phyloP scores from a whole-genome alignment of 2,888 invertebrate species.

The Meiosimyza platycephala region DNA sequence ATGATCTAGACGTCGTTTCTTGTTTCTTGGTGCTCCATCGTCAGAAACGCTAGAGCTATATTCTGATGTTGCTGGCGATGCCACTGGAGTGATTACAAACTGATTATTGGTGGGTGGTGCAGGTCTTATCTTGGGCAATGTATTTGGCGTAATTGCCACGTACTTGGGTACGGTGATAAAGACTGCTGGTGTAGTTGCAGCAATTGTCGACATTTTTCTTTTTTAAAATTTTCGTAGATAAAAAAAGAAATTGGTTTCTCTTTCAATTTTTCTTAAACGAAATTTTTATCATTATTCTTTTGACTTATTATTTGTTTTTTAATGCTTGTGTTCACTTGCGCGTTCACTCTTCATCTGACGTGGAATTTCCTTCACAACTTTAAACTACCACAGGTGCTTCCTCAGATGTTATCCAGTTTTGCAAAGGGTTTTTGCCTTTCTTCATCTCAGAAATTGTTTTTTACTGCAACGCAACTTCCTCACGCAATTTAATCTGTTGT shows the following conservation, averaged over 20 bases:
- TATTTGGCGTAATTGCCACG: constrained; percentile 58
- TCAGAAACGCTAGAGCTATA: constrained; percentile 45
- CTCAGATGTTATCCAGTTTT: constrained; percentile 40
- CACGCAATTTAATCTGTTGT: constrained; percentile 47
- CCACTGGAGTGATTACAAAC: constrained; percentile 28
- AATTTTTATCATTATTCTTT: constrained; percentile 11
- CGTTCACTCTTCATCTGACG: constrained; percentile 36
- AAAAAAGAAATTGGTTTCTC: not conserved
- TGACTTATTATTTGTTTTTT: constrained; percentile 14
- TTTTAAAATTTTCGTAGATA: not conserved
- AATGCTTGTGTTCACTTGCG: constrained; percentile 31
- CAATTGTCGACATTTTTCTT: constrained; percentile 50
- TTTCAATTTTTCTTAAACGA: not conserved
- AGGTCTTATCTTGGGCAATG: constrained; percentile 55
- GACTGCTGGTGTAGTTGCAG: constrained; percentile 53
- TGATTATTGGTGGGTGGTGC: constrained; percentile 41
- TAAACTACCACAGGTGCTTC: constrained; percentile 12
- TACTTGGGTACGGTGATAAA: constrained; percentile 63
- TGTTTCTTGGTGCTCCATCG: constrained; percentile 60
- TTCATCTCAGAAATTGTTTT: constrained; percentile 49
- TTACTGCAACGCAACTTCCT: constrained; percentile 48
- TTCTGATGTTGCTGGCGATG: constrained; percentile 47
- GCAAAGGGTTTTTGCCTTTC: constrained; percentile 48
- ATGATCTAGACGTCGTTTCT: constrained; percentile 85
- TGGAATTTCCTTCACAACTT: constrained; percentile 16